Conservation (phyloP, 2,113 vertebrate species). For the Carassius auratus region DNA sequence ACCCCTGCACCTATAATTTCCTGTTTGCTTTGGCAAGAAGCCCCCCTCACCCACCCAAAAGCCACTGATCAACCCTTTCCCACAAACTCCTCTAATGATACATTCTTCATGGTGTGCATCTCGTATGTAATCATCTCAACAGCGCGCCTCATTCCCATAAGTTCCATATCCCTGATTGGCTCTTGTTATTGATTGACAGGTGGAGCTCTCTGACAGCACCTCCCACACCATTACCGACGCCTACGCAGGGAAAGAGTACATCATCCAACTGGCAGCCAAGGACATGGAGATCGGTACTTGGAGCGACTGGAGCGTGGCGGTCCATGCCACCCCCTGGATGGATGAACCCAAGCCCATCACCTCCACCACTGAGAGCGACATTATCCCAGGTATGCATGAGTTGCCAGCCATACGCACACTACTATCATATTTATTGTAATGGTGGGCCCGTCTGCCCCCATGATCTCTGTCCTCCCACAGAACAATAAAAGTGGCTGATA, state of each 20-base stretch:
- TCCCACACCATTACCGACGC: slow-evolving; percentile 93
- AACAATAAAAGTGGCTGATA: neutral
- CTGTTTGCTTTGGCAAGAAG: neutral
- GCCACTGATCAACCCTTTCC: neutral
- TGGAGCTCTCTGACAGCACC: slow-evolving; percentile 92
- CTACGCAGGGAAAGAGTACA: slow-evolving; percentile 94
- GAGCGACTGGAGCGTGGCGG: slow-evolving; percentile 97
- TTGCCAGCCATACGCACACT: neutral
- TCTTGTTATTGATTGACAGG: slow-evolving; percentile 72
- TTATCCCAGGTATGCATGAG: slow-evolving; percentile 60
- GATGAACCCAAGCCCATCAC: slow-evolving; percentile 84
- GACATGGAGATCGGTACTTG: slow-evolving; percentile 96
- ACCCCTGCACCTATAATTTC: no score
- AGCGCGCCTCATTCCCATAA: neutral
- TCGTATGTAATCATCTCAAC: neutral
- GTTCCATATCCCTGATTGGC: slow-evolving; percentile 39
- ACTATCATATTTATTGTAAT: neutral
- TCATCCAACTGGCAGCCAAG: slow-evolving; percentile 97
- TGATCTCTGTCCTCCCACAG: neutral
- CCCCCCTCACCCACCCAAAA: neutral
- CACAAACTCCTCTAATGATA: neutral
- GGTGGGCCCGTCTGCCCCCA: neutral
- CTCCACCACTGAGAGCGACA: slow-evolving; percentile 82
- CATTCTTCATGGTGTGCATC: neutral
- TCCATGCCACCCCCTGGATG: slow-evolving; percentile 94